Evolutionary conservation across 2,113 vertebrate species (phyloP), one percentile per base, ranked within the genome.

Genomic region (Halcyon malimbica): DNA sequence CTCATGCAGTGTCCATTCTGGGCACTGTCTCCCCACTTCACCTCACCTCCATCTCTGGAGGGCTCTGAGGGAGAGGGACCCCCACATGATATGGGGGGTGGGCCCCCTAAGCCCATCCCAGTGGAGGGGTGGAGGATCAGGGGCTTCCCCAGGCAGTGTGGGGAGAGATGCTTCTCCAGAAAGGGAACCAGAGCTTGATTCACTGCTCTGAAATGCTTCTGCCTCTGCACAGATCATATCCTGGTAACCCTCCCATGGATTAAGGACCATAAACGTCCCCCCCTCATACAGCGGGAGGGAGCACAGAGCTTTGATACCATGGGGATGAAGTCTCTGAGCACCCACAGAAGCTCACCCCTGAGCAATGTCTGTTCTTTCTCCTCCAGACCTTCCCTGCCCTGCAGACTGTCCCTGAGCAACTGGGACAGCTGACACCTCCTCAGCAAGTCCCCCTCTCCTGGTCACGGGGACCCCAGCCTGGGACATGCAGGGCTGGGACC

Each of bases 1-100:
- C 46, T 80, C 2, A 0, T 14, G 24, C 0, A 2, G 11, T 26
- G 11, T 16, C 26, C 1, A 1, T 1, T 4, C 14, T 35, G 1
- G 3, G 26, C 23, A 35, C 59, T 13, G 28, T 20, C 62, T 21
- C 25, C 6, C 13, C 3, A 0, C 15, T 29, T 12, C 46, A 25
- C 26, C 31, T 9, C 0, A 0, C 4, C 7, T 35, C n/a, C 39
- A 4, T 44, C 57, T 68, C 62, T 17, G 62, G 51, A 81, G 11
- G 35, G 25, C 9, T 48, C 37, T 23, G 14, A 44, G 31, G 26
- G 20, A 75, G 41, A 63, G 48, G 39, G 21, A 46, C 2, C 7
- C 23, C 20, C 33, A 5, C 2, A 3, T 1, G 9, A n/a, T 13
- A 8, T 19, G 42, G 41, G 35, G 35, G 7, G 16, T 67, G 39